Evolutionary conservation across 1,140 invertebrate species (phyloP).

Genomic region (Lamellibrachia luymesi): DNA sequence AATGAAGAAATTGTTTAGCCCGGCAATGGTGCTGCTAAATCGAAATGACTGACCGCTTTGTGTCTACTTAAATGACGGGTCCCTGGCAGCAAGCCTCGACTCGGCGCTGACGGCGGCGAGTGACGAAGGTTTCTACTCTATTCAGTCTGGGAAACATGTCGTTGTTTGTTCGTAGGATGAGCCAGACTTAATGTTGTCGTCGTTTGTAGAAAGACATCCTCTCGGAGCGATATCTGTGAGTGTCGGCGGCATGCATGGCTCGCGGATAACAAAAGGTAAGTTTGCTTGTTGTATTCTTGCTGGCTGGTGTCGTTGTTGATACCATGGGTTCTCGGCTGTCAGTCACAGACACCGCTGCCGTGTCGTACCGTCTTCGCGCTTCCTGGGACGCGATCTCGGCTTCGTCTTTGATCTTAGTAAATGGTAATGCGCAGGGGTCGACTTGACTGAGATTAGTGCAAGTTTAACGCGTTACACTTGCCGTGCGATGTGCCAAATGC

Average conservation of each 20-base stretch:
- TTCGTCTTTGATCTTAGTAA: not conserved
- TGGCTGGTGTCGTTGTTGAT: not conserved
- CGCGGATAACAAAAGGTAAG: not conserved
- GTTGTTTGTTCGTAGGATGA: not conserved
- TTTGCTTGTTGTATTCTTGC: not conserved
- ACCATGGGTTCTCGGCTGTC: not conserved
- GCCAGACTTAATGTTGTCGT: not conserved
- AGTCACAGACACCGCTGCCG: not conserved
- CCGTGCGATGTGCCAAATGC: not conserved
- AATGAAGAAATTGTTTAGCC: not conserved
- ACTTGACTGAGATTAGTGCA: not conserved
- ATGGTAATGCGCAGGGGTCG: not conserved
- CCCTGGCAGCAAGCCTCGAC: conserved; percentile 2
- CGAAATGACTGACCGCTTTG: not conserved
- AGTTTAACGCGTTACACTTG: not conserved
- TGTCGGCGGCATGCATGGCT: not conserved
- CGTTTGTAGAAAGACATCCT: not conserved
- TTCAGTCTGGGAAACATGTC: not conserved
- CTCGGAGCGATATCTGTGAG: not conserved
- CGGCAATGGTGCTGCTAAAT: not conserved
- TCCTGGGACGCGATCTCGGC: not conserved
- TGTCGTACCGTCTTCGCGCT: not conserved
- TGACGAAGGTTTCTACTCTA: not conserved
- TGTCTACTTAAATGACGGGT: not conserved
- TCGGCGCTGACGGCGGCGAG: not conserved